Base-by-base conservation (phyloP, 2,888 invertebrate genomes). In the Limnephilus marmoratus region DNA sequence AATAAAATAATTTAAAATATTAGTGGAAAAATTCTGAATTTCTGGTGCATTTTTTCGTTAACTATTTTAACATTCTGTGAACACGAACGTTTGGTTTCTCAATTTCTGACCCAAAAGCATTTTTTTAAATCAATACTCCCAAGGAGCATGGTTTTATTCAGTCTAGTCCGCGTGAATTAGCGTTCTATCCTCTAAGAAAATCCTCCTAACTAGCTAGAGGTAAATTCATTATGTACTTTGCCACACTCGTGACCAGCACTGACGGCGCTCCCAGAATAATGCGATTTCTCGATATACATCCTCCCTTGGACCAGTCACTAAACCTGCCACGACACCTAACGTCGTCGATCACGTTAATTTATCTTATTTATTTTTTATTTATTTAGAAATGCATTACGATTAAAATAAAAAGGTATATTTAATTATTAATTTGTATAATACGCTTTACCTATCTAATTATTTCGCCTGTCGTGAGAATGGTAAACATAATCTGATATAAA, bases 181-280 rank as follows among this genome's bases (percentile, higher is more conserved):
- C 18, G 53, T 53, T 53, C 53, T 18, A 53, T 18, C 4, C 53
- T 53, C 53, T 53, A 18, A 53, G 18, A 18, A 24, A 68, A 81
- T 81, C 15, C 81, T 31, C 31, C 13, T 81, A 29, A 15, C 53
- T 13, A 49, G 5, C n/a, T 49, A 24, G 24, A n/a, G 29, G 49
- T 49, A 49, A 49, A 18, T 49, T 5, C 3, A 53, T 86, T 49
- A 86, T 53, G 29, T 86, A 49, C 45, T 18, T 7, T 29, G 53
- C 31, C 12, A 29, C 31, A 2, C 49, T n/a, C 31, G 5, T 31
- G 86, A 86, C 45, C n/a, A 18, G 3, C 49, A 86, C 24, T n/a
- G 86, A 49, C 49, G n/a, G 86, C 3, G n/a, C 45, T 49, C 49
- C 86, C 45, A 9, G 49, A 49, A 49, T 86, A 86, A 86, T 86